Percentiles rank a stretch among this genome's conserved stretches.
phyloP scores from a whole-genome alignment of 2,797 vertebrate genomes.

The Bradypodion ventrale region DNA sequence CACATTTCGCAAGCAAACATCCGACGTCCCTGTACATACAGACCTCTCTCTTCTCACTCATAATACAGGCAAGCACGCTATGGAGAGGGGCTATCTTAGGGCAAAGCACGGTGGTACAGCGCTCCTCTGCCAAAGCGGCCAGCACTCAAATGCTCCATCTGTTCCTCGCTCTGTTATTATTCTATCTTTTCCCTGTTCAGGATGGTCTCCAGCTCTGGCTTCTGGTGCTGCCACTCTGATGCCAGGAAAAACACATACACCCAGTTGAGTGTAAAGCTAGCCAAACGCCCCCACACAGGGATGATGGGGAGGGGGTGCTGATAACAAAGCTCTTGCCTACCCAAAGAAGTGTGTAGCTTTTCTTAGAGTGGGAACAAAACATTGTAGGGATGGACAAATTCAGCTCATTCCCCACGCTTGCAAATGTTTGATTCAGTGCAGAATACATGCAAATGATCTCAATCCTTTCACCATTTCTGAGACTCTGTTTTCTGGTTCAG shows the following conservation, averaged over 20 bases:
- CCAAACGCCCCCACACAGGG: constrained; percentile 9
- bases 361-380: constrained; percentile 9
- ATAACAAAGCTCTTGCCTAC: constrained; percentile 14
- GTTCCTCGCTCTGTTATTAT: constrained; percentile 63
- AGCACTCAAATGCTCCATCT: constrained; percentile 47
- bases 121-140: constrained; percentile 23
- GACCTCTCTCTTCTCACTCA: not conserved
- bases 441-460: not conserved
- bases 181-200: constrained; percentile 69
- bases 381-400: not conserved
- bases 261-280: constrained; percentile 23
- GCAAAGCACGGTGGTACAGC: constrained; percentile 6
- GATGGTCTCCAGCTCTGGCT: constrained; percentile 69
- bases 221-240: constrained; percentile 37
- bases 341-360: not conserved
- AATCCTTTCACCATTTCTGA: not conserved
- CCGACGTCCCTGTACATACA: not conserved
- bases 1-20: constrained; percentile 30
- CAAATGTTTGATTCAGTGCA: constrained; percentile 3
- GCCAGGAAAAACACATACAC: constrained; percentile 62
- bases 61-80: not conserved
- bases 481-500: not conserved
- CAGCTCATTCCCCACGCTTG: constrained; percentile 4
- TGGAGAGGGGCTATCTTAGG: constrained; percentile 18
- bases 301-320: constrained; percentile 15